Evolutionary conservation across 2,113 vertebrate species (phyloP).

Genomic region (Amazona guildingii): DNA sequence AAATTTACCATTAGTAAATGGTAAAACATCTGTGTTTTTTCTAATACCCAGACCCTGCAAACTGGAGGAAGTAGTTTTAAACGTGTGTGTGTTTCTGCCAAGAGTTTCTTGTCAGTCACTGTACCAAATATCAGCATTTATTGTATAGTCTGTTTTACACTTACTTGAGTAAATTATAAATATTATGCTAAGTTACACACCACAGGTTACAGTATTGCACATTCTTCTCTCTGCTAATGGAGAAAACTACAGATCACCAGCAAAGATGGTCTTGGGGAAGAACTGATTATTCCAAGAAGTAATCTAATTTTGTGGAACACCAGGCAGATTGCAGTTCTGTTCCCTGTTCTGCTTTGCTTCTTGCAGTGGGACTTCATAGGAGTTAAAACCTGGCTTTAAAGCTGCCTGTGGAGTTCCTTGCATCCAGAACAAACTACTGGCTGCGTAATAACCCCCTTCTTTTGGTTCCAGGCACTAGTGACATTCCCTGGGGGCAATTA

Average conservation of each 20-base stretch:
- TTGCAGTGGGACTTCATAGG: background rate
- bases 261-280: background rate
- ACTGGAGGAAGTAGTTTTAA: slow-evolving; percentile 26
- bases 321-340: background rate
- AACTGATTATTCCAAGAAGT: background rate
- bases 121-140: background rate
- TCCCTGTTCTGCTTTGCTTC: background rate
- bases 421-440: background rate
- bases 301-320: background rate
- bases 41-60: slow-evolving; percentile 15
- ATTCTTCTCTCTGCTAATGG: background rate
- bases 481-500: background rate
- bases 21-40: slow-evolving; percentile 34
- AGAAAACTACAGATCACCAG: background rate
- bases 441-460: background rate
- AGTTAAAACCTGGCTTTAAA: background rate
- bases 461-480: background rate
- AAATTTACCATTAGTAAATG: background rate
- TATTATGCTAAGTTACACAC: background rate
- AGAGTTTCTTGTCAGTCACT: background rate
- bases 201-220: background rate
- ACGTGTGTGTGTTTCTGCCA: background rate
- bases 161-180: slow-evolving; percentile 1
- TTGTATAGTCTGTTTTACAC: background rate
- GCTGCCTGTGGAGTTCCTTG: background rate